Base-by-base conservation (phyloP, 1,140 invertebrate genomes). In the Hycleus cichorii region DNA sequence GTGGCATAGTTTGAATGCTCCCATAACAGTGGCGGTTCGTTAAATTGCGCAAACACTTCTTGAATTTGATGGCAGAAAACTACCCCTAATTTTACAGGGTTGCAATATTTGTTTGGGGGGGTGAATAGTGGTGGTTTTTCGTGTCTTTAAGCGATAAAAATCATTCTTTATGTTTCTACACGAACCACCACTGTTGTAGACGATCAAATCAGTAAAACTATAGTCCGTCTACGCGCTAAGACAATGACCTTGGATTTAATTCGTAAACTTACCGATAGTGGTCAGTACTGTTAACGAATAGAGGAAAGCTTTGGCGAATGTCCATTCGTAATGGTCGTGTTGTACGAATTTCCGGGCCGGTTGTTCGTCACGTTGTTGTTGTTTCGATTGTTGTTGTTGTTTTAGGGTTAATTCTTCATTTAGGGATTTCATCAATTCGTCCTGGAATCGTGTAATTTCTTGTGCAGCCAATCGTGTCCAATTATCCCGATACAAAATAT, bases 221-320 rank as follows among this genome's bases (percentile, higher is more conserved):
- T 7, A 4, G 4, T 7, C 2, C 3, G 4, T 7, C 4, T 32
- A 32, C 7, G 32, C 7, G 7, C 32, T 5, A 32, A 32, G 32
- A 32, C 4, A 32, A 71, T 93, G 95, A 67, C 93, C 92, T 93
- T 79, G 11, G 18, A 18, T 18, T 18, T 18, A 18, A 18, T 18
- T 18, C 1, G 18, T 18, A 76, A 77, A 84, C 87, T 86, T 80
- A 96, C 94, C 95, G 72, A 97, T 96, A 57, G 94, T 97, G 3
- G 94, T 97, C 39, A 97, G 84, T 47, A 97, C 90, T 12, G 95
- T 97, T 49, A 98, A 80, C 10, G 93, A 96, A 77, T 97, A 98
- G 18, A 97, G 83, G 75, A 96, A 96, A 10, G 93, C 90, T 71
- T 91, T 90, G 24, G 92, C 90, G 69, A 96, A 93, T 67, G 89